Evolutionary conservation across 64 coral and sea anemone genomes (phyloP).

Genomic region (Montipora cactus): DNA sequence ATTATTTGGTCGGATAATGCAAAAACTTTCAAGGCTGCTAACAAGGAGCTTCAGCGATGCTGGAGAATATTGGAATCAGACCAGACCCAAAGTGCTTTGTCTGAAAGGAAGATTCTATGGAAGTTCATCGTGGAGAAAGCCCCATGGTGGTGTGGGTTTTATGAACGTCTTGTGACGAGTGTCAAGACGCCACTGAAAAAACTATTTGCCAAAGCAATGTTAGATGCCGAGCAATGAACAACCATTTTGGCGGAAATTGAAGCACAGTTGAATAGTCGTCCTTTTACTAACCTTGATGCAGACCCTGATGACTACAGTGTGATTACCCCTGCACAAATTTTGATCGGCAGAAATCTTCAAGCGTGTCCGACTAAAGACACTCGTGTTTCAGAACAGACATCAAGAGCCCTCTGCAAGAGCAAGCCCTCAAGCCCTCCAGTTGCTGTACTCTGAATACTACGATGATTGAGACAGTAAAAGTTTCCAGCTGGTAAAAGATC

Average conservation of each 20-base stretch:
- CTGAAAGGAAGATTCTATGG: neutral
- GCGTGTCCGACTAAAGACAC: neutral
- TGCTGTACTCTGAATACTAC: too few species aligned
- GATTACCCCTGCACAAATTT: neutral
- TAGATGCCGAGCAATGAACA: neutral
- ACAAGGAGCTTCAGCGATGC: neutral
- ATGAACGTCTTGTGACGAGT: neutral
- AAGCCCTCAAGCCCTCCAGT: too few species aligned
- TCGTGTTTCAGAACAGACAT: neutral
- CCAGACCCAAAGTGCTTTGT: neutral
- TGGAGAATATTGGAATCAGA: neutral
- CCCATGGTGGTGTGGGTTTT: neutral
- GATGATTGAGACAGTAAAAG: too few species aligned
- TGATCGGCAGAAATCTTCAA: neutral
- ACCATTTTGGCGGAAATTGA: neutral
- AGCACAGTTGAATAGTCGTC: constrained; percentile 12
- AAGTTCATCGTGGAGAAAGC: neutral
- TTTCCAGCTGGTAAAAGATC: too few species aligned
- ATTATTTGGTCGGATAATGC: neutral
- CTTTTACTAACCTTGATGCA: neutral
- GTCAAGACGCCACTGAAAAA: neutral
- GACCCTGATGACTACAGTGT: constrained; percentile 20
- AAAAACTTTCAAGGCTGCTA: neutral
- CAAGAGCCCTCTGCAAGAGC: too few species aligned
- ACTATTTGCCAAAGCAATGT: neutral